Conservation (phyloP, 2,113 vertebrate genomes). For the Mastomys coucha region DNA sequence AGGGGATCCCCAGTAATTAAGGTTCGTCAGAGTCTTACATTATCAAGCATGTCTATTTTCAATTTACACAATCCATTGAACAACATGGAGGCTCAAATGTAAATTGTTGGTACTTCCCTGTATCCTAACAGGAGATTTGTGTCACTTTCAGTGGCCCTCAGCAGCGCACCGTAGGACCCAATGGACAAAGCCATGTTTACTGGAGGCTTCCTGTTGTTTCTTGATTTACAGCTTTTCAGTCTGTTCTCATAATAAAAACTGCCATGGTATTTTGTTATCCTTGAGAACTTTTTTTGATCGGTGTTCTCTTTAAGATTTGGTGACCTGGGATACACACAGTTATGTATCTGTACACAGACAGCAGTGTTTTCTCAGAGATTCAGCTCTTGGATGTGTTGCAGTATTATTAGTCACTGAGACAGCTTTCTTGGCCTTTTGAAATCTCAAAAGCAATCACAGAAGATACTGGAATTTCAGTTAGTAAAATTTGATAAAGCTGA, state of each 20-base stretch:
- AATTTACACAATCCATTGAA: neutral
- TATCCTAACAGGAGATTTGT: neutral
- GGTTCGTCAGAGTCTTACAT: neutral
- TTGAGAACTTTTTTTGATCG: neutral
- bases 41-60: conserved; percentile 30
- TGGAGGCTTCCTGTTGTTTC: neutral
- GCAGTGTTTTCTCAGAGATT: neutral
- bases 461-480: conserved; percentile 36
- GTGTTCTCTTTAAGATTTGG: conserved; percentile 14
- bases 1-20: no score
- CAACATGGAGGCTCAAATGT: neutral
- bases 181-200: neutral
- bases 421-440: conserved; percentile 13
- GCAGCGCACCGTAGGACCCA: fast-evolving
- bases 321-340: neutral
- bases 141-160: neutral
- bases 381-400: neutral
- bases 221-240: conserved; percentile 16
- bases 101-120: neutral
- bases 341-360: neutral
- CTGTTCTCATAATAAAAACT: neutral
- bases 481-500: conserved; percentile 31
- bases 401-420: neutral
- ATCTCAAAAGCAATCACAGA: conserved; percentile 22
- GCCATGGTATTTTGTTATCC: neutral